phyloP scores from a whole-genome alignment of 2,888 invertebrate species.

The Megaustenia siamemsis region DNA sequence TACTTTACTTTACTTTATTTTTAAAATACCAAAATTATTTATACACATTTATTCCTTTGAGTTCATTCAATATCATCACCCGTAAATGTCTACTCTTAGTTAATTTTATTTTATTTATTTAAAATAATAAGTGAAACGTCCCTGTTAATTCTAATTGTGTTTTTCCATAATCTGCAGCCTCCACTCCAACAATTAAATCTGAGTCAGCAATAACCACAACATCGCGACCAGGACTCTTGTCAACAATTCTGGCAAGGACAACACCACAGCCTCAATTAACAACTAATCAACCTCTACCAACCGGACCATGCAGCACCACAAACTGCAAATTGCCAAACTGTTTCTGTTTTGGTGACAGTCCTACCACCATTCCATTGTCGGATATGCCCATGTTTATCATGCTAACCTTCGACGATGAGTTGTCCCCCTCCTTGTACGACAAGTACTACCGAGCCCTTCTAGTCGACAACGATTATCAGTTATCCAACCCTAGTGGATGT shows the following conservation, averaged over 20 bases:
- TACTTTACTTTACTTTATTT: too few relatives aligned
- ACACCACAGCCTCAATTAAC: not conserved
- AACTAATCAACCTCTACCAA: not conserved
- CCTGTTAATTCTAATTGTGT: not conserved
- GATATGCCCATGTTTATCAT: slow-evolving; percentile 36
- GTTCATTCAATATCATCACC: too few relatives aligned
- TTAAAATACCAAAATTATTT: too few relatives aligned
- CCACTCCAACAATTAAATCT: not conserved
- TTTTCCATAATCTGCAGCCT: not conserved
- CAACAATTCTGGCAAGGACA: not conserved
- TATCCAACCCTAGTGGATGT: slow-evolving; percentile 25
- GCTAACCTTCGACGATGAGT: slow-evolving; percentile 34
- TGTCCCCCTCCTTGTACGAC: not conserved
- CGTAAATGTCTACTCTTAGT: too few relatives aligned
- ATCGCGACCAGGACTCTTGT: not conserved
- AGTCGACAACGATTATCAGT: slow-evolving; percentile 18
- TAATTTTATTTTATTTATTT: too few relatives aligned
- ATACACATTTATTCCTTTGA: too few relatives aligned
- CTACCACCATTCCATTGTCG: not conserved
- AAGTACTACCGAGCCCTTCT: slow-evolving; percentile 7
- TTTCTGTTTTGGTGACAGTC: slow-evolving; percentile 19
- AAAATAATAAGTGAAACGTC: too few relatives aligned
- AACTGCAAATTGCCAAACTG: slow-evolving; percentile 29
- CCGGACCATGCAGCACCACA: slow-evolving; percentile 4
- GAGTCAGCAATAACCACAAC: not conserved